These are phyloP conservation scores for Gymnothorax reevesii DNA, from an alignment of 2,797 vertebrate species.

Conservation along the genomic window DNA sequence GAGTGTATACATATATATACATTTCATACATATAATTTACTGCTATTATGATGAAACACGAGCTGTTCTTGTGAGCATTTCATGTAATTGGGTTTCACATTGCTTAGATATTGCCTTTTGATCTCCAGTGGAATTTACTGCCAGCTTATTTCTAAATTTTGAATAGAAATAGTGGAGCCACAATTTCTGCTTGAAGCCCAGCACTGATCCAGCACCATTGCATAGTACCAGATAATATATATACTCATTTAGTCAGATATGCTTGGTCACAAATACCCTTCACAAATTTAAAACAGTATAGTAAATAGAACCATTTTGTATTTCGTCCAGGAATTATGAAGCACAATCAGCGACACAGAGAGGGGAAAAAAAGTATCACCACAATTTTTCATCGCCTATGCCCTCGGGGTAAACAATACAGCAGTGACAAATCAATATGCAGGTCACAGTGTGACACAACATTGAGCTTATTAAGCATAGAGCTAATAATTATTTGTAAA, in stretches of 20 bases:
- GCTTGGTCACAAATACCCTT: not conserved
- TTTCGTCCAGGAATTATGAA: not conserved
- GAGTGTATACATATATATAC: too few species aligned
- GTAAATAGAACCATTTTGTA: not conserved
- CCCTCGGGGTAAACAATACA: conserved; percentile 53
- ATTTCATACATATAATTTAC: too few species aligned
- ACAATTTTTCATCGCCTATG: not conserved
- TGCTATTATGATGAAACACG: too few species aligned
- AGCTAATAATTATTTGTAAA: conserved; percentile 16
- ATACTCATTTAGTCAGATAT: not conserved
- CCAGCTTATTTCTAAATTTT: not conserved
- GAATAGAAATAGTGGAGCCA: not conserved
- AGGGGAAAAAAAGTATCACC: not conserved
- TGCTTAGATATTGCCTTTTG: not conserved
- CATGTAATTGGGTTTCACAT: not conserved
- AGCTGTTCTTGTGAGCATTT: not conserved
- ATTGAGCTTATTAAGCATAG: conserved; percentile 14
- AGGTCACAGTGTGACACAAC: conserved; percentile 11
- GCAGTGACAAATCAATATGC: conserved; percentile 61
- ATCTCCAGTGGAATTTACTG: not conserved
- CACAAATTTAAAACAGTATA: not conserved
- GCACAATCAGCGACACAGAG: not conserved
- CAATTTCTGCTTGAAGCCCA: not conserved
- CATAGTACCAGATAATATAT: not conserved
- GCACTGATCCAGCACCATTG: not conserved